phyloP scores from a whole-genome alignment of 2,113 vertebrate genomes.

The Oncorhynchus clarkii region DNA sequence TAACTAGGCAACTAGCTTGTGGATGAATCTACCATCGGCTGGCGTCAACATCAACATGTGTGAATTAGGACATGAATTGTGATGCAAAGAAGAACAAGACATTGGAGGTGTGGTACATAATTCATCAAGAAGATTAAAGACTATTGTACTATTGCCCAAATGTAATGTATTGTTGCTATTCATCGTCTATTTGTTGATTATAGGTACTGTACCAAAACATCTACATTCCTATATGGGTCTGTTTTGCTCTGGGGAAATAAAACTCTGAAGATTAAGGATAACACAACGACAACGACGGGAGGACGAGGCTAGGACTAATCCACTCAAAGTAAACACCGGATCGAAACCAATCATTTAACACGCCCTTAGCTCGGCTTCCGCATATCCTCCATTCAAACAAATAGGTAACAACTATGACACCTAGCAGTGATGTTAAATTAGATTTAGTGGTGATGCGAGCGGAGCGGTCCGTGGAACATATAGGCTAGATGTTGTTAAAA shows the following conservation, averaged over 20 bases:
- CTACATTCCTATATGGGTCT: background rate
- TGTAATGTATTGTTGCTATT: constrained; percentile 12
- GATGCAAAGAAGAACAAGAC: constrained; percentile 31
- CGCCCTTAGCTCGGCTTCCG: constrained; percentile 50
- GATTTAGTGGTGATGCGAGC: constrained; percentile 33
- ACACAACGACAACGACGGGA: too few relatives aligned
- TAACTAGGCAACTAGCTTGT: background rate
- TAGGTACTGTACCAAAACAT: constrained; percentile 26
- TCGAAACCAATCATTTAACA: constrained; percentile 65
- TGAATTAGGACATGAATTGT: constrained; percentile 27
- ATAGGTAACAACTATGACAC: constrained; percentile 63
- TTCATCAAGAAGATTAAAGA: constrained; percentile 50
- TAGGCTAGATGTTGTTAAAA: constrained; percentile 33
- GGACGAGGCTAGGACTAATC: constrained; percentile 40
- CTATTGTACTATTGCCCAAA: constrained; percentile 22
- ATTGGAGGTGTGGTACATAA: constrained; percentile 31
- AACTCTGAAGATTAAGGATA: background rate
- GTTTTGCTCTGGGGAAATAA: background rate
- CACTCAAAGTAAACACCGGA: constrained; percentile 55
- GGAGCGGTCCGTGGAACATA: constrained; percentile 38
- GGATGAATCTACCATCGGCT: background rate
- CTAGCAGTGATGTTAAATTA: constrained; percentile 55
- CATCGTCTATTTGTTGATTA: constrained; percentile 41
- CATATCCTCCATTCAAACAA: constrained; percentile 66
- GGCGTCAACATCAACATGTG: constrained; percentile 22